A percentile compares a stretch with the other conserved stretches of the same genome.
Conservation (phyloP, 2,113 vertebrate species). For the Solea senegalensis region DNA sequence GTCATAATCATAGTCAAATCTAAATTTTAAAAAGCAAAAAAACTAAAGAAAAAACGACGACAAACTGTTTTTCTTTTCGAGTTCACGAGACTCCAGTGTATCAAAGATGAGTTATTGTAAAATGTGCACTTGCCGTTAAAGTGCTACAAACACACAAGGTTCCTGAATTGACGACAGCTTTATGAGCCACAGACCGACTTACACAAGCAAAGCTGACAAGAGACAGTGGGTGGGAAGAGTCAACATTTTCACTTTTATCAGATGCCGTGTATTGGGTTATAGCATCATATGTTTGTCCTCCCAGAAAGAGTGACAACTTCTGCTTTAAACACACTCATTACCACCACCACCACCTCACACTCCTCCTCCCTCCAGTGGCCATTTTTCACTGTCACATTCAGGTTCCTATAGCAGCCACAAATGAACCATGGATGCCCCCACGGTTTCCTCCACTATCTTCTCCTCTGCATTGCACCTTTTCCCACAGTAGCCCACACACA, state of each 20-base stretch:
- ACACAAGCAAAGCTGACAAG: constrained; percentile 8
- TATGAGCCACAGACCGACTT: constrained; percentile 49
- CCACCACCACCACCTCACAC: neutral
- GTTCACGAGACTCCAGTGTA: neutral
- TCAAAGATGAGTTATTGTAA: neutral
- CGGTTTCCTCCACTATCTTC: constrained; percentile 11
- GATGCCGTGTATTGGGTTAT: constrained; percentile 10
- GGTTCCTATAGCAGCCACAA: constrained; percentile 43
- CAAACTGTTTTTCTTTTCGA: neutral
- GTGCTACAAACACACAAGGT: constrained; percentile 19
- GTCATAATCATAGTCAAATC: too few species aligned
- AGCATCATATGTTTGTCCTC: constrained; percentile 46
- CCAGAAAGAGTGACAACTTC: constrained; percentile 58
- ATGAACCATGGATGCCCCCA: constrained; percentile 25
- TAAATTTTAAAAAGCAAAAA: too few species aligned
- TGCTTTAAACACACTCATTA: constrained; percentile 48
- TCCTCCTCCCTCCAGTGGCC: neutral
- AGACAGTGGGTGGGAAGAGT: constrained; percentile 63
- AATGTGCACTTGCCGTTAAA: constrained; percentile 10
- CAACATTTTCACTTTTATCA: constrained; percentile 56
- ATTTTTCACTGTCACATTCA: constrained; percentile 25
- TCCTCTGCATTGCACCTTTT: constrained; percentile 24
- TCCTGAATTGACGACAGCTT: constrained; percentile 61
- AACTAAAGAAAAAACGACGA: too few species aligned
- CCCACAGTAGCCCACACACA: constrained; percentile 60